Conservation (phyloP, 1,140 invertebrate species). For the Antheraea pernyi region DNA sequence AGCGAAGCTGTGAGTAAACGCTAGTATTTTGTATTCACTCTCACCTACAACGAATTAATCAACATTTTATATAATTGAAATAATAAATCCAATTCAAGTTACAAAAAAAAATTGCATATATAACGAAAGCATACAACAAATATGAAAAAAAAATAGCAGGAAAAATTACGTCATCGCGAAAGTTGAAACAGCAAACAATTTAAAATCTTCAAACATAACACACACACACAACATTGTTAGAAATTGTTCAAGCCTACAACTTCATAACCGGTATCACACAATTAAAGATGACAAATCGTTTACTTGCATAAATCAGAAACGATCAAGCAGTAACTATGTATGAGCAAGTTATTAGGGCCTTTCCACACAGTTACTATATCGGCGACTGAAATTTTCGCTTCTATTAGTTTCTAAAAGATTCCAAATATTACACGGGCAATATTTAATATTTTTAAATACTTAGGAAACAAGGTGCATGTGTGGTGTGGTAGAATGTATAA, state of each 20-base stretch:
- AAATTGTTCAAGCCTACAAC: neutral
- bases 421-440: too few species aligned
- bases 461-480: too few species aligned
- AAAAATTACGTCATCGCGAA: neutral
- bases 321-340: neutral
- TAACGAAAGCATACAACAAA: too few species aligned
- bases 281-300: conserved; percentile 7
- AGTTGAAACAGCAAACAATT: neutral
- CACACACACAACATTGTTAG: neutral
- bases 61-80: too few species aligned
- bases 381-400: neutral
- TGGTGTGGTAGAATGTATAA: too few species aligned
- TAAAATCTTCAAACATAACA: neutral
- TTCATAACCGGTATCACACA: neutral
- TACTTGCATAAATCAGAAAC: conserved; percentile 9
- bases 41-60: too few species aligned
- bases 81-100: too few species aligned
- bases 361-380: neutral
- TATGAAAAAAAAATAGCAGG: neutral
- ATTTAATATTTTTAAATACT: too few species aligned
- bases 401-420: neutral
- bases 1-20: too few species aligned
- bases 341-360: too few species aligned
- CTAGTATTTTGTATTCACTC: too few species aligned
- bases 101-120: too few species aligned